Percentiles rank a stretch among this genome's conserved stretches.
These are phyloP conservation scores for Lypha dubia DNA, from an alignment of 2,888 invertebrate genomes.

Conservation along the genomic window DNA sequence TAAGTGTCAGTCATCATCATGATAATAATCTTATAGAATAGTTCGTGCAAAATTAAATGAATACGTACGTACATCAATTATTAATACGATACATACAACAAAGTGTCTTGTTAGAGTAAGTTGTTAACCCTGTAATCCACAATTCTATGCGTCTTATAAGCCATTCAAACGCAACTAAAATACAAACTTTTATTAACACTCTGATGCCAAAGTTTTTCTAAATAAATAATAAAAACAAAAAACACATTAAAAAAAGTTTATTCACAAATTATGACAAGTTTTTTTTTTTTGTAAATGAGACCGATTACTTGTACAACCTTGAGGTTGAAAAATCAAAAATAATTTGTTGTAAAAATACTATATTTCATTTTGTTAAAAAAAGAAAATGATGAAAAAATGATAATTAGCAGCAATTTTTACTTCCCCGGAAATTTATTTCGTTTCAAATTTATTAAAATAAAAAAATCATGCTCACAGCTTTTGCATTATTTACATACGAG, in stretches of 20 bases:
- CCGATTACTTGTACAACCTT: background rate
- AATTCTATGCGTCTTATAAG: background rate
- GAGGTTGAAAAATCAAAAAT: background rate
- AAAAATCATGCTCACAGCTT: conserved; percentile 7
- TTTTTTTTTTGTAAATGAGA: background rate
- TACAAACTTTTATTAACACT: background rate
- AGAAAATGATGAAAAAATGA: background rate
- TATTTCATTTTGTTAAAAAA: background rate
- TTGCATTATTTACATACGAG: conserved; percentile 1
- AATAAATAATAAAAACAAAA: too few relatives aligned
- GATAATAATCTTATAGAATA: background rate
- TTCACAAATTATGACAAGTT: too few relatives aligned
- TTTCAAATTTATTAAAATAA: too few relatives aligned
- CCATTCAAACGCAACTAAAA: background rate
- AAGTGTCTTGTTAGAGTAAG: background rate
- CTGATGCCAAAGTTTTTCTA: background rate
- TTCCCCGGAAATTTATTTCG: background rate
- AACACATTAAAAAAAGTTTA: background rate
- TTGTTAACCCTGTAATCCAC: background rate
- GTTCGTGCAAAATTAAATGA: background rate
- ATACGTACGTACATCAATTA: background rate
- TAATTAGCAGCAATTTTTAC: background rate
- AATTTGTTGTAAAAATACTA: background rate
- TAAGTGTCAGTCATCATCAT: conserved; percentile 16
- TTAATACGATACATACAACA: background rate